Conservation (phyloP, 37 sponge, comb jelly and placozoan genomes). For the Aplysina aerophoba region DNA sequence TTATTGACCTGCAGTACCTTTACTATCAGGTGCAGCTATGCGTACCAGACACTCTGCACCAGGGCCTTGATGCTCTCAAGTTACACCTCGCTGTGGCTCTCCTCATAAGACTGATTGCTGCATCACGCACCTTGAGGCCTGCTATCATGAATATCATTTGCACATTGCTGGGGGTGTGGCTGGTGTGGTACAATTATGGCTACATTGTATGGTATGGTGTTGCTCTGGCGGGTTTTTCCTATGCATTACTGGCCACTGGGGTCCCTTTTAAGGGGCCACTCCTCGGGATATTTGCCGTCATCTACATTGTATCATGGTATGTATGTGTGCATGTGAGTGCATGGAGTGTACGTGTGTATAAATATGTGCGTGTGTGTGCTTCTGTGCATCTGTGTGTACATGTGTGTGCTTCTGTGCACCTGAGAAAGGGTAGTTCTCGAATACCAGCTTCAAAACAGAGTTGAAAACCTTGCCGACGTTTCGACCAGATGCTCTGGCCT, state of each 20-base stretch:
- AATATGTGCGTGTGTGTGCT: no score
- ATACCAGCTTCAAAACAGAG: no score
- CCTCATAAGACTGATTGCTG: neutral
- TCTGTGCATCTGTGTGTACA: no score
- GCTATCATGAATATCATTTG: slow-evolving; percentile 21
- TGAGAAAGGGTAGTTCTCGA: no score
- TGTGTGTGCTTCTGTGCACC: no score
- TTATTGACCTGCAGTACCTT: slow-evolving; percentile 21
- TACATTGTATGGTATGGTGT: slow-evolving; percentile 54
- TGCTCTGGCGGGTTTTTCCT: slow-evolving; percentile 49
- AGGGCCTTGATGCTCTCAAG: slow-evolving; percentile 6
- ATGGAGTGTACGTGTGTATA: no score
- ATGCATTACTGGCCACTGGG: slow-evolving; percentile 21
- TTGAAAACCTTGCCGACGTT: no score
- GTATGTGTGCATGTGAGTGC: neutral
- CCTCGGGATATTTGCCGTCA: slow-evolving; percentile 7
- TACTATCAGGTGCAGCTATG: slow-evolving; percentile 15
- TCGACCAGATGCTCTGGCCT: no score
- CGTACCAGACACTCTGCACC: neutral
- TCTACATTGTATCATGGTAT: slow-evolving; percentile 7
- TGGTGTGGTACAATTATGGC: slow-evolving; percentile 61
- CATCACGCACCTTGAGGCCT: neutral
- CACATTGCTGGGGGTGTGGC: slow-evolving; percentile 39
- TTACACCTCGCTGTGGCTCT: slow-evolving; percentile 6
- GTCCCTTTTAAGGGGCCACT: slow-evolving; percentile 7